phyloP scores from a whole-genome alignment of 53 echinoderm and acorn worm genomes.

The Patiria pectinifera region DNA sequence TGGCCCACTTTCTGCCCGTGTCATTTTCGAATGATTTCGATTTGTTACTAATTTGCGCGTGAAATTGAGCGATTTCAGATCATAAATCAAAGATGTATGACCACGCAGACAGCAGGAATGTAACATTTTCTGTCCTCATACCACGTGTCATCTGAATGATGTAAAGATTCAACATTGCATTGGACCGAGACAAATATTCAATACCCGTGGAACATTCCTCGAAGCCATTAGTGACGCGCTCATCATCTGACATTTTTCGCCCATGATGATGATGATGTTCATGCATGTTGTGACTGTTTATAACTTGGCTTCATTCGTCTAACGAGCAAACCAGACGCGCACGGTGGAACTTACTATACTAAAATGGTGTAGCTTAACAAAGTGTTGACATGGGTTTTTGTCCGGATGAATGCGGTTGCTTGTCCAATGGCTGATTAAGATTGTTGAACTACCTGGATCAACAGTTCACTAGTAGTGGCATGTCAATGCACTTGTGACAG shows the following conservation, averaged over 20 bases:
- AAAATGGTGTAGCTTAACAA: not conserved
- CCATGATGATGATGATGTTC: not conserved
- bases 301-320: not conserved
- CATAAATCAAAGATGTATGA: not conserved
- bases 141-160: not conserved
- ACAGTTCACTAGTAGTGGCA: too few species aligned
- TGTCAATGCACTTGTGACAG: too few species aligned
- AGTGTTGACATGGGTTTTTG: not conserved
- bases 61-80: not conserved
- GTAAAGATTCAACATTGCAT: not conserved
- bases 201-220: not conserved
- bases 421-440: not conserved
- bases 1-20: too few species aligned
- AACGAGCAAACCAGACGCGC: not conserved
- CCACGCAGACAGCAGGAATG: not conserved
- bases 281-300: not conserved
- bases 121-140: not conserved
- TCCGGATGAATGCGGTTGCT: not conserved
- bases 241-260: not conserved
- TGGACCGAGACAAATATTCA: not conserved
- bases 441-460: not conserved
- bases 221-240: not conserved
- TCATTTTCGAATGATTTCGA: too few species aligned
- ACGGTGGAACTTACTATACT: not conserved
- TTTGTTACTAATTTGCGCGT: not conserved